Evolutionary conservation across 1,140 invertebrate species (phyloP).

Genomic region (Leptinotarsa defecta): DNA sequence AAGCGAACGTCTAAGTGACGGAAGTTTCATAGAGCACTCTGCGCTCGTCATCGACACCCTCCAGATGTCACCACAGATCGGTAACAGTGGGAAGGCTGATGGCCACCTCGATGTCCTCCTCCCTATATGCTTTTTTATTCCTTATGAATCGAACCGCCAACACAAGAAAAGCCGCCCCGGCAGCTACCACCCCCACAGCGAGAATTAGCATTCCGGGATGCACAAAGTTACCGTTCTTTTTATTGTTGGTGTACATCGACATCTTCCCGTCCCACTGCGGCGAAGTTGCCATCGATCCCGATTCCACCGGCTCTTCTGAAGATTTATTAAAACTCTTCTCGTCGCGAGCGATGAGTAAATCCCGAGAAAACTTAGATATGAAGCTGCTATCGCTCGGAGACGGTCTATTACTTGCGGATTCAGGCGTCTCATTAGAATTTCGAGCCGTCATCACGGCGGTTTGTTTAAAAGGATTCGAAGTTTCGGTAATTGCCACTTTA

Average conservation of each 20-base stretch:
- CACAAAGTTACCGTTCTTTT: constrained; percentile 32
- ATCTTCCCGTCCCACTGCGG: constrained; percentile 37
- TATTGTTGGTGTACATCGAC: constrained; percentile 50
- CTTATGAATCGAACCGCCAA: constrained; percentile 53
- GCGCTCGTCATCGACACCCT: constrained; percentile 60
- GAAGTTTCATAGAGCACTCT: constrained; percentile 62
- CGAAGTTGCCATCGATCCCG: neutral
- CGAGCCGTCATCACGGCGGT: neutral
- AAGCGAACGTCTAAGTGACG: constrained; percentile 38
- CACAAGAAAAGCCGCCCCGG: constrained; percentile 38
- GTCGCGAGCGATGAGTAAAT: constrained; percentile 20
- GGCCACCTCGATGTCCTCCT: constrained; percentile 70
- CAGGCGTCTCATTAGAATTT: constrained; percentile 16
- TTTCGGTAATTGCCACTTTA: constrained; percentile 17
- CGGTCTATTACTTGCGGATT: neutral
- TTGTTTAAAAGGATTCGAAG: neutral
- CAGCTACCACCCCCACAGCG: constrained; percentile 47
- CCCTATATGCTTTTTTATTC: constrained; percentile 44
- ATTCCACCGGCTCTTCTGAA: neutral
- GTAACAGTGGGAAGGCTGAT: constrained; percentile 65
- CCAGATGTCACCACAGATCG: constrained; percentile 72
- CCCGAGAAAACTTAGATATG: constrained; percentile 17
- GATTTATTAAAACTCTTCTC: constrained; percentile 25
- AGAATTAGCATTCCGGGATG: constrained; percentile 62
- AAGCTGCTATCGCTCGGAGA: constrained; percentile 13